Evolutionary conservation across 2,113 vertebrate genomes (phyloP).

Genomic region (Eonycteris spelaea): DNA sequence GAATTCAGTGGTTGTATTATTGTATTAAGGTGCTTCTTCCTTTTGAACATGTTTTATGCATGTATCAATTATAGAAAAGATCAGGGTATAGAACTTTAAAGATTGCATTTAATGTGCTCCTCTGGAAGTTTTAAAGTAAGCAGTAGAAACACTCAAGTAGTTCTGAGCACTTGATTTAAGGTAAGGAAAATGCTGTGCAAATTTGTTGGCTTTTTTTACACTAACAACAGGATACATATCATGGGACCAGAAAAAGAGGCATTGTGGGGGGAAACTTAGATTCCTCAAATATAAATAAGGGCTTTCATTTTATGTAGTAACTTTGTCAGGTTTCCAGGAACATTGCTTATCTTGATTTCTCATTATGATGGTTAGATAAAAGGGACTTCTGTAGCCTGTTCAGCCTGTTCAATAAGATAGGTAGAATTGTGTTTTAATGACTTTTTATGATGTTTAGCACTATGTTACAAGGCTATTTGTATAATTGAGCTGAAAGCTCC

Average conservation of each 20-base stretch:
- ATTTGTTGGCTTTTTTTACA: slow-evolving; percentile 1
- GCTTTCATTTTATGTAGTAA: slow-evolving; percentile 46
- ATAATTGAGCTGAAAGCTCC: slow-evolving; percentile 44
- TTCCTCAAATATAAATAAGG: slow-evolving; percentile 35
- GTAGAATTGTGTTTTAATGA: slow-evolving; percentile 50
- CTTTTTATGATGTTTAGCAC: slow-evolving; percentile 11
- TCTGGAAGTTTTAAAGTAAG: slow-evolving; percentile 13
- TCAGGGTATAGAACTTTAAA: background rate
- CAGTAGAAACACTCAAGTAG: background rate
- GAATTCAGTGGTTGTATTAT: background rate
- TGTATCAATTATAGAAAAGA: slow-evolving; percentile 35
- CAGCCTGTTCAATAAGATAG: slow-evolving; percentile 37
- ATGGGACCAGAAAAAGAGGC: background rate
- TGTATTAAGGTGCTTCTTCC: slow-evolving; percentile 40
- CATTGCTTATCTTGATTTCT: slow-evolving; percentile 42
- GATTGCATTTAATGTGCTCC: background rate
- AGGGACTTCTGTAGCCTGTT: slow-evolving; percentile 34
- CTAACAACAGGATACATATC: slow-evolving; percentile 32
- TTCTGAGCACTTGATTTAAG: slow-evolving; percentile 22
- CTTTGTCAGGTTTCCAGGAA: slow-evolving; percentile 30
- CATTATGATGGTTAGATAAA: background rate
- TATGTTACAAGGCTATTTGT: slow-evolving; percentile 36
- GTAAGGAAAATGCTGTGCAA: slow-evolving; percentile 15
- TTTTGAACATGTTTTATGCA: slow-evolving; percentile 23
- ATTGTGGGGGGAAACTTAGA: background rate